A percentile compares a stretch with the other conserved stretches of the same genome.
phyloP scores from a whole-genome alignment of 2,888 invertebrate genomes.

The Isoperla grammatica region DNA sequence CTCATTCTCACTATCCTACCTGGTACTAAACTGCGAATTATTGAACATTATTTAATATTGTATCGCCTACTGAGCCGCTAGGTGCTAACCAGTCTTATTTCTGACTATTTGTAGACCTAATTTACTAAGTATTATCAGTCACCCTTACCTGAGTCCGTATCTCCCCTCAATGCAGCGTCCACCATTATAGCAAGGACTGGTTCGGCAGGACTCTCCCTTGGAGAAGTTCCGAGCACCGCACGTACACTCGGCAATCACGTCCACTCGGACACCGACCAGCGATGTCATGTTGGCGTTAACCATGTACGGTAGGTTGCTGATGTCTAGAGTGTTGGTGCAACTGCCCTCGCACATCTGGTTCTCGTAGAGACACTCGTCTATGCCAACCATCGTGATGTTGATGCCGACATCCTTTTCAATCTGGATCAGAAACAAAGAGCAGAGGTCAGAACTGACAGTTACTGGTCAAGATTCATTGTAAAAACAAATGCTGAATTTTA shows the following conservation, averaged over 20 bases:
- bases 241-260: conserved; percentile 86
- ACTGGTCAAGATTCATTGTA: too few species aligned
- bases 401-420: conserved; percentile 92
- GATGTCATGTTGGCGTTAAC: conserved; percentile 97
- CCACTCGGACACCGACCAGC: conserved; percentile 91
- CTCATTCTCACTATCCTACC: too few species aligned
- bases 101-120: too few species aligned
- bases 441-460: too few species aligned
- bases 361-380: conserved; percentile 93
- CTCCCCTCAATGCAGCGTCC: conserved; percentile 91
- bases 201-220: conserved; percentile 82
- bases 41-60: too few species aligned
- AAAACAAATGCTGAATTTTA: too few species aligned
- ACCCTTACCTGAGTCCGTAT: conserved; percentile 56
- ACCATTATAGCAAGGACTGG: conserved; percentile 90
- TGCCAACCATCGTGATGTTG: conserved; percentile 95
- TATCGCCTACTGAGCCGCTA: too few species aligned
- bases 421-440: conserved; percentile 41
- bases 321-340: conserved; percentile 88
- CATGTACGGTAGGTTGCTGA: conserved; percentile 85
- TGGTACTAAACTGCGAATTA: too few species aligned
- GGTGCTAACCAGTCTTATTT: too few species aligned
- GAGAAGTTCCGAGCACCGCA: conserved; percentile 92
- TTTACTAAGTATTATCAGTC: conserved; percentile 1
- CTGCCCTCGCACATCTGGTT: conserved; percentile 94